Base-by-base conservation (phyloP, 1,140 invertebrate species). In the Ceratosolen solmsi region DNA sequence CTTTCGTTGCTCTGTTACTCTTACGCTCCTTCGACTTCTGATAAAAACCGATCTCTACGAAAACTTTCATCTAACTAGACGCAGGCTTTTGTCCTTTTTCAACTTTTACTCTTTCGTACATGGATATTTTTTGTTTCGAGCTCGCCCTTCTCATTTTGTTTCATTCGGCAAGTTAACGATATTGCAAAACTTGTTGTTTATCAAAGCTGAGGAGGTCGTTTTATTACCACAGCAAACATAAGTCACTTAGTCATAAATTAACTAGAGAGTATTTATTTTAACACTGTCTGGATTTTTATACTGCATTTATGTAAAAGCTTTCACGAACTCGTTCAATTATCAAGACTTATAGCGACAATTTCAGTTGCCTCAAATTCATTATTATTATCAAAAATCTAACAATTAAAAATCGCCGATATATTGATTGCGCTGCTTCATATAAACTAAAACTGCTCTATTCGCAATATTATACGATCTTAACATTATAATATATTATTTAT, bases 51-150 rank as follows among this genome's bases (percentile, higher is more conserved):
- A 68, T 71, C n/a, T 17, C 1, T 2, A 41, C 41, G n/a, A n/a
- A 41, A 79, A 79, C 36, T 80, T 80, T 73, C 70, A 11, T 25
- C 65, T 46, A 60, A 73, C 68, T 80, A 27, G 54, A 58, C 2
- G 1, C 2, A 20, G 33, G 15, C 60, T 54, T 70, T 70, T 70
- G 27, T 22, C 17, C 33, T 22, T 68, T 41, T 30, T 71, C n/a
- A 22, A 38, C 38, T 63, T 7, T 36, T 63, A 15, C 36, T 30
- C 8, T 63, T 60, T 17, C 38, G 11, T 15, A 0, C 17, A 27
- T 9, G 1, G 17, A 74, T 25, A n/a, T 49, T 72, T 56, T 51
- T 70, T 41, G 20, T 38, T 41, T 70, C 65, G 1, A 4, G n/a
- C 33, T 5, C 8, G 20, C 8, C 36, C 36, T n/a, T 4, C n/a